Base-by-base conservation (phyloP, 2,797 vertebrate species). In the Sphenodon punctatus region DNA sequence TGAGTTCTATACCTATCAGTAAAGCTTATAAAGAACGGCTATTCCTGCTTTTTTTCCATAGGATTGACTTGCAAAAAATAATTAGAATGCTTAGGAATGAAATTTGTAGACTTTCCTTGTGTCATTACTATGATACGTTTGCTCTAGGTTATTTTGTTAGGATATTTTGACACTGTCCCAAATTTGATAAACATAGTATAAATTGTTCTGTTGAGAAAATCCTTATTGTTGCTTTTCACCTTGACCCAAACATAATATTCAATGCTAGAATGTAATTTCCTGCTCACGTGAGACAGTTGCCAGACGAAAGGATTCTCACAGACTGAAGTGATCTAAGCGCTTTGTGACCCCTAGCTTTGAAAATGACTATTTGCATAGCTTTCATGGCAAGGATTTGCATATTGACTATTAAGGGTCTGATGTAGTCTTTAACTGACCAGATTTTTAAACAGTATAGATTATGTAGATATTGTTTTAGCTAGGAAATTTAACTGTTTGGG, bases 321-420 rank as follows among this genome's bases (percentile, higher is more conserved):
- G 41, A 73, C 11, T 78, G 71, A 89, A 92, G 82, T 82, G 20
- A 83, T 81, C 61, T 67, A 70, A 87, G 81, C 79, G 75, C 80
- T 89, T 73, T 85, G 46, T 88, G 66, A 87, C 74, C 12, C 71
- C 78, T 87, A 87, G 34, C 67, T 90, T 92, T 90, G 70, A 90
- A 89, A 90, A 77, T 46, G 36, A 2, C 51, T 4, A 80, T 89
- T 83, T 91, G 49, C 78, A 81, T 88, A 77, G 82, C 56, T 77
- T 91, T 83, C 20, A 41, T 63, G 4, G 13, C 70, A 73, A 86
- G 53, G 49, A 80, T 80, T 67, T 84, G 14, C 67, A 1, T 72
- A 39, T 65, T 36, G 71, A 81, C 80, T 88, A 55, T 82, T 78
- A 77, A 83, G 30, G 14, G 10, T 38, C 43, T 88, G 55, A 73